A percentile compares a stretch with the other conserved stretches of the same genome.
These are phyloP conservation scores for Mobula hypostoma DNA, from an alignment of 2,113 vertebrate species.

Conservation along the genomic window DNA sequence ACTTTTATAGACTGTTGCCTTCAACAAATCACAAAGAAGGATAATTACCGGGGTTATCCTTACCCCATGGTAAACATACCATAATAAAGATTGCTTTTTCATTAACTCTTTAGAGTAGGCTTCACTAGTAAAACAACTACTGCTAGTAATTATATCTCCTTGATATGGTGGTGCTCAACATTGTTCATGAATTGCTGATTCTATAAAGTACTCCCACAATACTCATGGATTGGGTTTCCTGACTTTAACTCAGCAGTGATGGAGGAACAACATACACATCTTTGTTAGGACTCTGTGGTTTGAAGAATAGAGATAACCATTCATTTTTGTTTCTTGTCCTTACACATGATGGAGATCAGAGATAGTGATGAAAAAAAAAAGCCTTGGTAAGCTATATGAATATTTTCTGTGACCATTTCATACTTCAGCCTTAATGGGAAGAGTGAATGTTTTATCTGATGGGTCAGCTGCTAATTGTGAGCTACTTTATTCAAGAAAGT, in stretches of 20 bases:
- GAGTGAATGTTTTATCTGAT: neutral
- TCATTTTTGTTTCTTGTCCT: too few species aligned
- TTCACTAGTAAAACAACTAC: neutral
- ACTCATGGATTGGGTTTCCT: neutral
- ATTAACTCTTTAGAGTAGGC: neutral
- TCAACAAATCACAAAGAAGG: neutral
- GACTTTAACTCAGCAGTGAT: neutral
- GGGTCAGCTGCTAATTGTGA: neutral
- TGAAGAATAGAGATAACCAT: neutral
- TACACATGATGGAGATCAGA: neutral
- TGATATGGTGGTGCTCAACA: neutral
- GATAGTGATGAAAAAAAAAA: neutral
- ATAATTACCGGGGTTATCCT: neutral
- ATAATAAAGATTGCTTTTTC: neutral
- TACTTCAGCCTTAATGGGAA: neutral
- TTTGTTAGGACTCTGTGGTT: neutral
- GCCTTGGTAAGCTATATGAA: neutral
- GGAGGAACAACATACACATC: neutral
- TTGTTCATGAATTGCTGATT: neutral
- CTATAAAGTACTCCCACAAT: neutral
- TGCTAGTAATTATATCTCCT: neutral
- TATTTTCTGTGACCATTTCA: neutral
- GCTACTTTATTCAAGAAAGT: neutral
- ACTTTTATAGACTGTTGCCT: neutral
- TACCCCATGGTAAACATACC: neutral